Conservation (phyloP, 2,888 invertebrate species). For the Polyploca ridens region DNA sequence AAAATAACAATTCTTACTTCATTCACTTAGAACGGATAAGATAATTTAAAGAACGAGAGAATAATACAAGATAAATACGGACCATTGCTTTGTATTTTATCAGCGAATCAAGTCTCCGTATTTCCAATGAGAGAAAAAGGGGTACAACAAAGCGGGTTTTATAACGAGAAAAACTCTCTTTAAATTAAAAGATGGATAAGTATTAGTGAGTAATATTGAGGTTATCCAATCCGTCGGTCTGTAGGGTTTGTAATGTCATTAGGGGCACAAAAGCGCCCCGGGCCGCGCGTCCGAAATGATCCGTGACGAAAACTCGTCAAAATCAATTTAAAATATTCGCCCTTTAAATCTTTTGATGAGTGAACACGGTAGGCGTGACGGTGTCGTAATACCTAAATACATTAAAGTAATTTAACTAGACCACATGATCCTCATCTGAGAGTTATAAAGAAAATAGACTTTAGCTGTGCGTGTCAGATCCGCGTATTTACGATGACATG, state of each 20-base stretch:
- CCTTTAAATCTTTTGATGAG: conserved; percentile 65
- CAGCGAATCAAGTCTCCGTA: conserved; percentile 60
- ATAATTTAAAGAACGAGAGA: conserved; percentile 46
- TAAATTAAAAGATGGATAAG: conserved; percentile 57
- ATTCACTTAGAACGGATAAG: conserved; percentile 41
- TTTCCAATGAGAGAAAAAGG: conserved; percentile 55
- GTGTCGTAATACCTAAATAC: conserved; percentile 22
- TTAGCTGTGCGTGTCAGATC: not conserved
- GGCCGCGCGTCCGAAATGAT: conserved; percentile 57
- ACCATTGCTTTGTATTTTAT: conserved; percentile 57
- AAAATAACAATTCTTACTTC: conserved; percentile 23
- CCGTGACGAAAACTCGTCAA: conserved; percentile 69
- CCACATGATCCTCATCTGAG: not conserved
- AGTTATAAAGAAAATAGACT: not conserved
- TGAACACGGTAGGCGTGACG: conserved; percentile 45
- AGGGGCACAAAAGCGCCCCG: conserved; percentile 61
- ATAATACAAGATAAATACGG: conserved; percentile 58
- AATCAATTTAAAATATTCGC: conserved; percentile 76
- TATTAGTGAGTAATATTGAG: conserved; percentile 57
- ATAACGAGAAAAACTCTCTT: conserved; percentile 52
- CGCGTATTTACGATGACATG: not conserved
- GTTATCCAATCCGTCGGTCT: conserved; percentile 61
- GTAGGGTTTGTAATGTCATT: conserved; percentile 65
- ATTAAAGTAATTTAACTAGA: conserved; percentile 1
- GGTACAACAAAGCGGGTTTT: conserved; percentile 54